phyloP scores from a whole-genome alignment of 2,113 vertebrate genomes.

The Oreotrochilus melanogaster region DNA sequence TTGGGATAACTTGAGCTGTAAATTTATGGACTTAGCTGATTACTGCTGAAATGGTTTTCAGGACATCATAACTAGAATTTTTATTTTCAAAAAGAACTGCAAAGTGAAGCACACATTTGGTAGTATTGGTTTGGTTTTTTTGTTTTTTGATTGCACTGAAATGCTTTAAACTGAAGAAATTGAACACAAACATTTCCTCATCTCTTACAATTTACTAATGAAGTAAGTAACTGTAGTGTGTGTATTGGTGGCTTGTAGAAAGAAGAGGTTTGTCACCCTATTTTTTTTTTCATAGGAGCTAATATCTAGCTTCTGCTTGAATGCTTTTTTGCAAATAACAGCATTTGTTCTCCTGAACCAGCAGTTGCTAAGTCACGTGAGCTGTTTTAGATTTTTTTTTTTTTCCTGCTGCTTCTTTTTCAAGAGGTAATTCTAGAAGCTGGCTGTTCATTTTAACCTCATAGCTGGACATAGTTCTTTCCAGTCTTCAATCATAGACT shows the following conservation, averaged over 20 bases:
- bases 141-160: not conserved
- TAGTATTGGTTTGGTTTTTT: not conserved
- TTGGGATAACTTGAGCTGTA: not conserved
- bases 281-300: not conserved
- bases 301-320: not conserved
- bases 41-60: not conserved
- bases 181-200: not conserved
- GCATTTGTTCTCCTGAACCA: slow-evolving; percentile 3
- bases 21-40: not conserved
- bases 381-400: not conserved
- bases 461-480: not conserved
- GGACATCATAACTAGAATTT: not conserved
- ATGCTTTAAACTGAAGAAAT: not conserved
- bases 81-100: not conserved
- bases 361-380: not conserved
- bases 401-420: not conserved
- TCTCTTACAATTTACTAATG: not conserved
- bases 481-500: not conserved
- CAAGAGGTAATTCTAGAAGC: not conserved
- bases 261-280: not conserved
- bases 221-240: not conserved
- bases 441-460: not conserved
- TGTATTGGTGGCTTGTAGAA: not conserved
- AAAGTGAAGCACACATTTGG: not conserved
- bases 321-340: slow-evolving; percentile 1